These are phyloP conservation scores for Rapana venosa DNA, from an alignment of 2,888 invertebrate species.

Conservation along the genomic window DNA sequence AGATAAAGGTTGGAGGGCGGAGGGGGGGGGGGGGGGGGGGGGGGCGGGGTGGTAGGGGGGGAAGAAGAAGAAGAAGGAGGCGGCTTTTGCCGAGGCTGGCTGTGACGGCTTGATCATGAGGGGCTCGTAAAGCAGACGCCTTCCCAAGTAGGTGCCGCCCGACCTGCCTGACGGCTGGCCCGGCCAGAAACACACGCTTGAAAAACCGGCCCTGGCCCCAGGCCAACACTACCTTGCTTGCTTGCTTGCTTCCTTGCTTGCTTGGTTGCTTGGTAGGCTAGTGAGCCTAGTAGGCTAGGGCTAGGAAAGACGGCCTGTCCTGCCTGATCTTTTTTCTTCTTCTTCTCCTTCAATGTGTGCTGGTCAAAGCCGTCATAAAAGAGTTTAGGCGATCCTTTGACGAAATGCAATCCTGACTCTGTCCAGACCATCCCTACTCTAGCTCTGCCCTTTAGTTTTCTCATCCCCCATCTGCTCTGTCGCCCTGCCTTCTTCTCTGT, in stretches of 20 bases:
- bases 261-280: neutral
- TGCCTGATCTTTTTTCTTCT: neutral
- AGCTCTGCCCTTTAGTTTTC: neutral
- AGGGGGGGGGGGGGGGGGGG: neutral
- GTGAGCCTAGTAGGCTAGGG: neutral
- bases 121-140: constrained; percentile 16
- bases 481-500: neutral
- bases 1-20: too few relatives aligned
- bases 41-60: neutral
- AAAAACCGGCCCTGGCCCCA: neutral
- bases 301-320: too few relatives aligned
- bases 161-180: constrained; percentile 1
- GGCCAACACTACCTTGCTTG: too few relatives aligned
- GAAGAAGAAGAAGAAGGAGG: neutral
- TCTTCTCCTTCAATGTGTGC: neutral
- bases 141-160: constrained; percentile 24
- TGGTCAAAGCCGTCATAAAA: too few relatives aligned
- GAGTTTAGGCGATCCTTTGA: too few relatives aligned
- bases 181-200: neutral
- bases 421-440: neutral
- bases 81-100: neutral
- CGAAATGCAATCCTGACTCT: neutral
- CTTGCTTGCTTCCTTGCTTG: too few relatives aligned
- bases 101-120: neutral
- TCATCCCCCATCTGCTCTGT: neutral